A percentile compares a stretch with the other conserved stretches of the same genome.
These are phyloP conservation scores for Ernsta delagoae DNA, from an alignment of 2,888 invertebrate genomes.

Conservation along the genomic window DNA sequence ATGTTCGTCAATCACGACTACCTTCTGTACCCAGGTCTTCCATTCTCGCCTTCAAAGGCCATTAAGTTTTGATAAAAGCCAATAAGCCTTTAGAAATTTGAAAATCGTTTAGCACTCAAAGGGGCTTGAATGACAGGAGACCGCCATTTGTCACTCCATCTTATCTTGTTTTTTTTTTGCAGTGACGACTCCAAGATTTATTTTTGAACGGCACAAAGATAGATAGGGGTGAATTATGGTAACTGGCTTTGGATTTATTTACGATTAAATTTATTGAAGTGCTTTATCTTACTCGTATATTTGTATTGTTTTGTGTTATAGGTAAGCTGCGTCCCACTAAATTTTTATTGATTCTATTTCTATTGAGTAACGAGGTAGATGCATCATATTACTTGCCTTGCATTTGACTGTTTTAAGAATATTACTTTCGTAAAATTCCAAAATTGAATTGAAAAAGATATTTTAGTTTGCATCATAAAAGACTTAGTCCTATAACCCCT, in stretches of 20 bases:
- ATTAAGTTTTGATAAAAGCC: conserved; percentile 8
- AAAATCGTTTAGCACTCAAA: conserved; percentile 36
- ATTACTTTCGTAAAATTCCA: too few species aligned
- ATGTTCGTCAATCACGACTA: neutral
- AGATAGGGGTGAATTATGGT: conserved; percentile 10
- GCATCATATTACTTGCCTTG: too few species aligned
- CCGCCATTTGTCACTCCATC: conserved; percentile 36
- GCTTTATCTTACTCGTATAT: neutral
- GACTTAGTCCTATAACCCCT: too few species aligned
- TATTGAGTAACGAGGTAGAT: too few species aligned
- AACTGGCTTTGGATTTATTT: conserved; percentile 8
- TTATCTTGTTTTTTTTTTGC: conserved; percentile 20
- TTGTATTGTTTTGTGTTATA: too few species aligned
- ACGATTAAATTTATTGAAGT: neutral
- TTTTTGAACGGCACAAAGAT: neutral
- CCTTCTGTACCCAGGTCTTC: neutral
- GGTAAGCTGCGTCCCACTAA: too few species aligned
- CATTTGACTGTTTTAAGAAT: too few species aligned
- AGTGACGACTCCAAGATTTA: conserved; percentile 17
- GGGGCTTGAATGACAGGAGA: conserved; percentile 30
- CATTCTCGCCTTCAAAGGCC: neutral
- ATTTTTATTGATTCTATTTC: too few species aligned
- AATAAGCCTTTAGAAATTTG: conserved; percentile 13
- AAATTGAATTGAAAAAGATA: too few species aligned
- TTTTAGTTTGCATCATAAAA: too few species aligned